Conservation (phyloP, 2,797 vertebrate species). For the Takifugu ocellatus region DNA sequence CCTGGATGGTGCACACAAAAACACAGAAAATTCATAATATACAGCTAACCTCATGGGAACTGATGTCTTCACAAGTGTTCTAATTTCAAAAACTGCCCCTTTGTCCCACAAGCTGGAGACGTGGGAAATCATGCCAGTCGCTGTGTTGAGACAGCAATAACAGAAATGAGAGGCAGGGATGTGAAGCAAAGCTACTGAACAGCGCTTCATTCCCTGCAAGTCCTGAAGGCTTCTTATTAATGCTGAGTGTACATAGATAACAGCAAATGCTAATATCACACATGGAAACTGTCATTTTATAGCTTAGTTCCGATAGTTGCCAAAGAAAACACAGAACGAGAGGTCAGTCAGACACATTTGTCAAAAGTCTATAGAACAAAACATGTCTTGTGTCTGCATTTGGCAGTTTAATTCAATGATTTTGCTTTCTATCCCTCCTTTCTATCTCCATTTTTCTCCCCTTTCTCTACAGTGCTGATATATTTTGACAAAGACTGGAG, state of each 20-base stretch:
- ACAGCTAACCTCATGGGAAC: slow-evolving; percentile 19
- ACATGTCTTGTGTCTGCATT: slow-evolving; percentile 15
- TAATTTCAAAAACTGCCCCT: slow-evolving; percentile 34
- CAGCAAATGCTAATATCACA: slow-evolving; percentile 30
- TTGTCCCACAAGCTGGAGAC: slow-evolving; percentile 20
- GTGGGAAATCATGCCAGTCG: slow-evolving; percentile 39
- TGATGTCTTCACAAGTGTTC: slow-evolving; percentile 33
- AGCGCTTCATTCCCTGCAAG: slow-evolving; percentile 31
- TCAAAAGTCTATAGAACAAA: slow-evolving; percentile 13
- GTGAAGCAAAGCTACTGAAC: slow-evolving; percentile 37
- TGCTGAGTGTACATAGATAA: slow-evolving; percentile 12
- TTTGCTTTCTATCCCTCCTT: slow-evolving; percentile 3
- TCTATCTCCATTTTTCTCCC: not conserved
- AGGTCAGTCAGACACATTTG: not conserved
- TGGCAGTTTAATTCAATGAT: slow-evolving; percentile 7
- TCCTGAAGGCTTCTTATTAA: slow-evolving; percentile 20
- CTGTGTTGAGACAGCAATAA: slow-evolving; percentile 58
- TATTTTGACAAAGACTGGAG: slow-evolving; percentile 4
- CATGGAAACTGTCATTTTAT: slow-evolving; percentile 15
- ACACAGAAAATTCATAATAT: slow-evolving; percentile 21
- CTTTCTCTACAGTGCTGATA: not conserved
- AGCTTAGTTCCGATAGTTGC: slow-evolving; percentile 13
- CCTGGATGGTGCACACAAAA: slow-evolving; percentile 65
- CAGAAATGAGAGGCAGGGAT: slow-evolving; percentile 34
- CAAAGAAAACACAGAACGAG: not conserved